These are phyloP conservation scores for Esox lucius DNA, from an alignment of 2,797 vertebrate species.

Conservation along the genomic window DNA sequence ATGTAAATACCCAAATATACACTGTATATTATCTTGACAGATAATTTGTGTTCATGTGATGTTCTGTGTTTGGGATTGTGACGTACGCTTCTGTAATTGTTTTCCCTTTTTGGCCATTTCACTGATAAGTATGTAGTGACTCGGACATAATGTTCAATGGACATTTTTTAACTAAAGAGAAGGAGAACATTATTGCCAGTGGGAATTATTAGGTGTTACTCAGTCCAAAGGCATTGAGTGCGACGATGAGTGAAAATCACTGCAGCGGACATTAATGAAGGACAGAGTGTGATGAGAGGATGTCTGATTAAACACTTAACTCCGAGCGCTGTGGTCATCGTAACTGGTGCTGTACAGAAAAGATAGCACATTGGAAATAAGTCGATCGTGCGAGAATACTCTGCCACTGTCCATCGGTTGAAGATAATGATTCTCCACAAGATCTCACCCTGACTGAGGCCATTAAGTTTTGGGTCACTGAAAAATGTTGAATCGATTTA, in stretches of 20 bases:
- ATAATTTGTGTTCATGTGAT: no score
- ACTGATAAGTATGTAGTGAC: not conserved
- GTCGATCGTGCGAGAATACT: not conserved
- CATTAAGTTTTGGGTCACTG: not conserved
- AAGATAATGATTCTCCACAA: not conserved
- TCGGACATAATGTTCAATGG: not conserved
- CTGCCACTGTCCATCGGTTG: not conserved
- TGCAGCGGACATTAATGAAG: not conserved
- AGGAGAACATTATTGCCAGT: not conserved
- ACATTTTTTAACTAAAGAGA: slow-evolving; percentile 1
- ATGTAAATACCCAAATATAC: not conserved
- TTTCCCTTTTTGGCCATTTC: not conserved
- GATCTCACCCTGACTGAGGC: not conserved
- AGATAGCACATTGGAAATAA: not conserved
- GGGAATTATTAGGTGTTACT: not conserved
- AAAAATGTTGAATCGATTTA: not conserved
- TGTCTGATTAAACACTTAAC: not conserved
- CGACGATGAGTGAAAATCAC: not conserved
- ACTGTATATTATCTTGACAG: no score
- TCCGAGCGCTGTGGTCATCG: not conserved
- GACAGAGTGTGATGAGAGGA: not conserved
- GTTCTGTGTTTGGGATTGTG: not conserved
- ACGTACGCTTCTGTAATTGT: not conserved
- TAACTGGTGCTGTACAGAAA: not conserved
- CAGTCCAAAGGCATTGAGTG: not conserved